Percentiles rank a stretch among this genome's conserved stretches.
phyloP scores from a whole-genome alignment of 2,113 vertebrate species.

The Melospiza georgiana region DNA sequence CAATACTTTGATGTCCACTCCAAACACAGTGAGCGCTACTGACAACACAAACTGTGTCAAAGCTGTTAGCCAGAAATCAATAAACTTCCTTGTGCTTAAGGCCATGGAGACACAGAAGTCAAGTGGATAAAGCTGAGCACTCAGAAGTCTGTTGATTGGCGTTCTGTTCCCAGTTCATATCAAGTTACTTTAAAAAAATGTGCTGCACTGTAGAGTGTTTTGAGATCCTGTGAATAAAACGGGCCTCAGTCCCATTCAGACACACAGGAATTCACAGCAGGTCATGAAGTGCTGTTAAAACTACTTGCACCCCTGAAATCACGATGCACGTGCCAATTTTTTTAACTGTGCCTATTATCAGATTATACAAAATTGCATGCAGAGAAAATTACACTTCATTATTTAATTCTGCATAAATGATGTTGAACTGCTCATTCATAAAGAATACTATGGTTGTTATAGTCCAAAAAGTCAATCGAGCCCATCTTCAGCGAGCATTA shows the following conservation, averaged over 20 bases:
- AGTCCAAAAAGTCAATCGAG: background rate
- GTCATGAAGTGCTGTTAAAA: background rate
- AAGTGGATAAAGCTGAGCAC: background rate
- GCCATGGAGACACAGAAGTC: background rate
- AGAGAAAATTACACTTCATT: conserved; percentile 49
- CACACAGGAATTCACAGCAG: conserved; percentile 12
- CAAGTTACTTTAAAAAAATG: conserved; percentile 13
- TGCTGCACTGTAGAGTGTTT: background rate
- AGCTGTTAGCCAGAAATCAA: background rate
- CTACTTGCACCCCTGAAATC: background rate
- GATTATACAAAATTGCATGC: conserved; percentile 55
- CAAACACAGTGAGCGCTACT: background rate
- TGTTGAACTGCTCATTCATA: background rate
- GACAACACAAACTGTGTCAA: background rate
- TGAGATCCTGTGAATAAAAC: background rate
- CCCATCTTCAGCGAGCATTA: background rate
- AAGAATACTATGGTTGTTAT: background rate
- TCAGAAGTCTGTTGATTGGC: background rate
- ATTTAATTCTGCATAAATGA: conserved; percentile 35
- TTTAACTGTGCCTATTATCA: conserved; percentile 44
- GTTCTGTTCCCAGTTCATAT: background rate
- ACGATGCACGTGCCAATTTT: background rate
- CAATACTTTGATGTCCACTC: background rate
- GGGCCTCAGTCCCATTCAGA: conserved; percentile 22
- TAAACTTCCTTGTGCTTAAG: background rate